Percentiles rank a stretch among this genome's conserved stretches.
These are phyloP conservation scores for Metridium senile DNA, from an alignment of 92 coral and sea anemone species.

Conservation along the genomic window DNA sequence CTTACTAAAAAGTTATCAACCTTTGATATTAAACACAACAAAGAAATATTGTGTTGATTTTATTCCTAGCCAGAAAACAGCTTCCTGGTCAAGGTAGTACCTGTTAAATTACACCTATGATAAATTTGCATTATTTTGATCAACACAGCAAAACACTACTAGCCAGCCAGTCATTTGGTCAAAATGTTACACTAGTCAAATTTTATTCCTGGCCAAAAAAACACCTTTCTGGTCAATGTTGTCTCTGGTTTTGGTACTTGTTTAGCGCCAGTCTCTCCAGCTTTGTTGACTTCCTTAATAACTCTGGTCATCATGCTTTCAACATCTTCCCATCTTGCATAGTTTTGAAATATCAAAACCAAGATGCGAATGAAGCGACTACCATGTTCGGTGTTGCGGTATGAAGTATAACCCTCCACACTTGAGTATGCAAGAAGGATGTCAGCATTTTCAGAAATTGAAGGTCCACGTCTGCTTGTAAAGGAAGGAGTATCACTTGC, in stretches of 20 bases:
- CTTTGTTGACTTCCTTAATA: constrained; percentile 34
- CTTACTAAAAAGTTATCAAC: too few relatives aligned
- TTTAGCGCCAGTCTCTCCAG: constrained; percentile 48
- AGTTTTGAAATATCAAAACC: constrained; percentile 52
- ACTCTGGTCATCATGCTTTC: constrained; percentile 85
- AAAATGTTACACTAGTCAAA: too few relatives aligned
- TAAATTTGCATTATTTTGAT: too few relatives aligned
- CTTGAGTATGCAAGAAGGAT: constrained; percentile 74
- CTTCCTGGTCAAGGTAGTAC: too few relatives aligned
- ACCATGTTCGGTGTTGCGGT: constrained; percentile 51
- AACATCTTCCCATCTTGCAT: constrained; percentile 70
- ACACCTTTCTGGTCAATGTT: constrained; percentile 74
- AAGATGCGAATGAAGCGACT: constrained; percentile 76
- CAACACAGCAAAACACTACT: too few relatives aligned
- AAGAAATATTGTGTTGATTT: too few relatives aligned
- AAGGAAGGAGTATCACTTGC: too few relatives aligned
- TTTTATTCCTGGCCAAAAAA: constrained; percentile 73
- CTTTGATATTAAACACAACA: too few relatives aligned
- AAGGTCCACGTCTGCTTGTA: too few relatives aligned
- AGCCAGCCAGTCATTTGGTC: too few relatives aligned
- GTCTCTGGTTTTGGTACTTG: constrained; percentile 76
- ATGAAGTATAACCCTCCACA: constrained; percentile 66
- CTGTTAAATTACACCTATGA: too few relatives aligned
- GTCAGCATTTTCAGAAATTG: constrained; percentile 68
- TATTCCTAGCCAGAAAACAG: too few relatives aligned